Percentiles rank a stretch among this genome's conserved stretches.
These are phyloP conservation scores for Anseranas semipalmata DNA, from an alignment of 2,113 vertebrate species.

Conservation along the genomic window DNA sequence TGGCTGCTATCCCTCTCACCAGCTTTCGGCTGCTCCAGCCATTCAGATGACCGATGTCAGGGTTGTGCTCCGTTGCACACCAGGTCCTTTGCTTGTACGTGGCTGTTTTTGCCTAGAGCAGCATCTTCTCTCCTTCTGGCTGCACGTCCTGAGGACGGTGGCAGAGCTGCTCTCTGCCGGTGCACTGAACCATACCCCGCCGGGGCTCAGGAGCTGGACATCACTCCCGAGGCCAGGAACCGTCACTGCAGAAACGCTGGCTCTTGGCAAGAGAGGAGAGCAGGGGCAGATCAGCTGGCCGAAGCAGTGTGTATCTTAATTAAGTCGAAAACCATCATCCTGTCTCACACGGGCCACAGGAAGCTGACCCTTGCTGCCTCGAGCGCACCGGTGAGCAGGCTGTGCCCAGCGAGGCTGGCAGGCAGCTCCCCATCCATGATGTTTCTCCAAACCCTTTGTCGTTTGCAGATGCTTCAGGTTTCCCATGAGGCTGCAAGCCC, in stretches of 20 bases:
- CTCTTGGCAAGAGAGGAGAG: background rate
- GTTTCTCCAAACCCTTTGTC: background rate
- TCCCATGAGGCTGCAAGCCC: background rate
- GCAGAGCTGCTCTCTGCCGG: background rate
- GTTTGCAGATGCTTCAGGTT: background rate
- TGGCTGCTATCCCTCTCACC: rapidly evolving
- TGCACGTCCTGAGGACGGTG: background rate
- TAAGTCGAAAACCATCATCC: background rate
- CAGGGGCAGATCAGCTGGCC: background rate
- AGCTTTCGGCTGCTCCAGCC: background rate
- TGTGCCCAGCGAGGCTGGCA: too few relatives aligned
- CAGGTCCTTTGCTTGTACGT: rapidly evolving
- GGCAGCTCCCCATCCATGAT: background rate
- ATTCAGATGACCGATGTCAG: rapidly evolving
- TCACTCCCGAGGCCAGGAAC: background rate
- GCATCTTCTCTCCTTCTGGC: background rate
- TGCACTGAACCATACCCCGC: rapidly evolving
- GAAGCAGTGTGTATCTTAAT: background rate
- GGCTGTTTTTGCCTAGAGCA: background rate
- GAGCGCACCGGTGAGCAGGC: rapidly evolving
- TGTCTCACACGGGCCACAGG: rapidly evolving
- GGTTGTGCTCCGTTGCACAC: rapidly evolving
- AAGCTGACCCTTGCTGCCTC: background rate
- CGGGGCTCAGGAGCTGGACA: background rate
- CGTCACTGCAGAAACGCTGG: background rate